Evolutionary conservation across 2,797 vertebrate species (phyloP).

Genomic region (Acipenser transmontanus): DNA sequence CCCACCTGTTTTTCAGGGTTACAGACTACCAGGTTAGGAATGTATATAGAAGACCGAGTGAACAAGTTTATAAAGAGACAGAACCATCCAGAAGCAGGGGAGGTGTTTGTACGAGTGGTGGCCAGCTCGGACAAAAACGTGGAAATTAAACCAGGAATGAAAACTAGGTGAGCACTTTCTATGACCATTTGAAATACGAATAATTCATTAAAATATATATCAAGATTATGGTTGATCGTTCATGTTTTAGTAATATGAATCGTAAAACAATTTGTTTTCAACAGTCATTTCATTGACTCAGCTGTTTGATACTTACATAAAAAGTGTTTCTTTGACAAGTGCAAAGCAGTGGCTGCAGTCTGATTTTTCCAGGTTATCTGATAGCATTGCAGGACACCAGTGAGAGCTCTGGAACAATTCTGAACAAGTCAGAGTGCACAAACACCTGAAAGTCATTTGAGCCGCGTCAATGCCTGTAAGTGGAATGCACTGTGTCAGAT

Average conservation of each 20-base stretch:
- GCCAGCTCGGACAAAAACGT: constrained; percentile 96
- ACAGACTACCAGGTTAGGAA: constrained; percentile 85
- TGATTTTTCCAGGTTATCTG: too few relatives aligned
- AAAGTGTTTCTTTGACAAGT: too few relatives aligned
- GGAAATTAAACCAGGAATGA: constrained; percentile 97
- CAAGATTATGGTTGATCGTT: not conserved
- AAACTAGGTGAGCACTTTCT: constrained; percentile 72
- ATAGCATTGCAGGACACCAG: too few relatives aligned
- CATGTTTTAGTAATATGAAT: not conserved
- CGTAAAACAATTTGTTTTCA: too few relatives aligned
- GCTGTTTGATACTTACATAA: too few relatives aligned
- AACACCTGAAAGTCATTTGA: too few relatives aligned
- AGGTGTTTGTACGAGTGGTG: constrained; percentile 95
- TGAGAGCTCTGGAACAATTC: too few relatives aligned
- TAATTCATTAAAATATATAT: too few relatives aligned
- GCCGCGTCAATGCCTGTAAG: too few relatives aligned
- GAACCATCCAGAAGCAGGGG: constrained; percentile 93
- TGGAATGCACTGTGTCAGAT: not conserved
- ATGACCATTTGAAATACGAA: not conserved
- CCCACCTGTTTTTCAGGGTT: constrained; percentile 58
- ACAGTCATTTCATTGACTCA: too few relatives aligned
- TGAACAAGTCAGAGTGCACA: too few relatives aligned
- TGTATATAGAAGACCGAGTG: constrained; percentile 91
- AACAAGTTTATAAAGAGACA: constrained; percentile 96
- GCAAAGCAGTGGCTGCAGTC: too few relatives aligned